Conservation (phyloP, 2,888 invertebrate genomes). For the Allophyes oxyacanthae region DNA sequence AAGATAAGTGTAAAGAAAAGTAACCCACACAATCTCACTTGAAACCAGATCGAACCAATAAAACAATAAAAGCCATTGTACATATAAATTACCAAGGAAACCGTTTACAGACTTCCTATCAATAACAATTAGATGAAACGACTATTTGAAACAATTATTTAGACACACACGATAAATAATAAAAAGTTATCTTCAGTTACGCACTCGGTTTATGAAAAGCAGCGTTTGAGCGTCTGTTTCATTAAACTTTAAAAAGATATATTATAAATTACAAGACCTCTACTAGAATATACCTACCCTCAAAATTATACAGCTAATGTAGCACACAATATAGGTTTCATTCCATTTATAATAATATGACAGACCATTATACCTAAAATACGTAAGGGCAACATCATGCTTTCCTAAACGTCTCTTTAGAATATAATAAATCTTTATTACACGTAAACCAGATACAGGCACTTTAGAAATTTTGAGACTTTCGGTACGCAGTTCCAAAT, state of each 20-base stretch:
- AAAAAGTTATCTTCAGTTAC: constrained; percentile 46
- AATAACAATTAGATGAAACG: constrained; percentile 58
- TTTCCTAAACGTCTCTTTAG: no score
- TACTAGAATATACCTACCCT: no score
- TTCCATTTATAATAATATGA: no score
- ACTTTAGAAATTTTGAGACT: no score
- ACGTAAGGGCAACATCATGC: no score
- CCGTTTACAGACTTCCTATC: constrained; percentile 57
- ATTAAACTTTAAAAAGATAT: background rate
- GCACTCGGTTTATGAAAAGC: constrained; percentile 41
- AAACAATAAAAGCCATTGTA: constrained; percentile 44
- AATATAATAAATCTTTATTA: no score
- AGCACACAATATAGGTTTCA: no score
- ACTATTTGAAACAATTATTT: constrained; percentile 66
- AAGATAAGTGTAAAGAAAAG: constrained; percentile 12
- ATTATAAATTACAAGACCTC: no score
- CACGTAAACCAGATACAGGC: no score
- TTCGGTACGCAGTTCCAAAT: no score
- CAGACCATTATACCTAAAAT: no score
- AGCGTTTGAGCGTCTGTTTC: background rate
- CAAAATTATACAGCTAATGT: no score
- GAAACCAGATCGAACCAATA: constrained; percentile 53
- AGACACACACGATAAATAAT: constrained; percentile 67
- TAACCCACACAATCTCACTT: constrained; percentile 29
- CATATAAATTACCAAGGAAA: constrained; percentile 57